Evolutionary conservation across 2,888 invertebrate genomes (phyloP).

Genomic region (Scaeva pyrastri): DNA sequence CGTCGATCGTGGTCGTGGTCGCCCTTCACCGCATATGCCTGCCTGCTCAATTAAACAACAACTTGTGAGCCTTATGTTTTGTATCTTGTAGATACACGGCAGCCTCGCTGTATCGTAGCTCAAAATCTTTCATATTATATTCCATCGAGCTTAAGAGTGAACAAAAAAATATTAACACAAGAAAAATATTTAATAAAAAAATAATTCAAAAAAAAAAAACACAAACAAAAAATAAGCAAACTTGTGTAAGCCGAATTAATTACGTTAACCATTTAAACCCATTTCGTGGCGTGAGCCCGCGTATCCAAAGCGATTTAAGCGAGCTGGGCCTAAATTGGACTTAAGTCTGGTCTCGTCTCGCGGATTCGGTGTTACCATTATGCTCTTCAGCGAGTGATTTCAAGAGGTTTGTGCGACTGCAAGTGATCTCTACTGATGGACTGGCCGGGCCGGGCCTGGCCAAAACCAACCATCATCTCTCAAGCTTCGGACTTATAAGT

Average conservation of each 20-base stretch:
- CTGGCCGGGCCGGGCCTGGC: slow-evolving; percentile 21
- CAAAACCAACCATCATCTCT: slow-evolving; percentile 23
- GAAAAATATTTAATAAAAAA: background rate
- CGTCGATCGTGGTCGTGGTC: too few relatives aligned
- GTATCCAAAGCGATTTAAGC: slow-evolving; percentile 65
- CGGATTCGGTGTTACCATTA: slow-evolving; percentile 24
- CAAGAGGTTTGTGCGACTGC: slow-evolving; percentile 43
- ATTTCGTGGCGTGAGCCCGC: slow-evolving; percentile 72
- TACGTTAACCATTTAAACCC: slow-evolving; percentile 70
- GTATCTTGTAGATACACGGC: slow-evolving; percentile 66
- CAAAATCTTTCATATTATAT: slow-evolving; percentile 60
- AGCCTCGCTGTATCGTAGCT: slow-evolving; percentile 51
- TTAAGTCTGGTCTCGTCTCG: background rate
- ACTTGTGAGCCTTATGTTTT: slow-evolving; percentile 62
- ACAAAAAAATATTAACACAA: slow-evolving; percentile 29
- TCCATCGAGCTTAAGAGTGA: slow-evolving; percentile 29
- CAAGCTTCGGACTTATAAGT: background rate
- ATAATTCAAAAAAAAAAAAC: slow-evolving; percentile 7
- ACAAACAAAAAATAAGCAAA: slow-evolving; percentile 58
- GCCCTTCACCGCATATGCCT: slow-evolving; percentile 26
- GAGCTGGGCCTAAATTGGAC: slow-evolving; percentile 43
- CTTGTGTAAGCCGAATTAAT: slow-evolving; percentile 75
- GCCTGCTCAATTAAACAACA: slow-evolving; percentile 70
- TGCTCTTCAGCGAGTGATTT: slow-evolving; percentile 60
- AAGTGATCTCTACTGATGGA: background rate